Base-by-base conservation (phyloP, 2,888 invertebrate genomes). In the Stenurella melanura region DNA sequence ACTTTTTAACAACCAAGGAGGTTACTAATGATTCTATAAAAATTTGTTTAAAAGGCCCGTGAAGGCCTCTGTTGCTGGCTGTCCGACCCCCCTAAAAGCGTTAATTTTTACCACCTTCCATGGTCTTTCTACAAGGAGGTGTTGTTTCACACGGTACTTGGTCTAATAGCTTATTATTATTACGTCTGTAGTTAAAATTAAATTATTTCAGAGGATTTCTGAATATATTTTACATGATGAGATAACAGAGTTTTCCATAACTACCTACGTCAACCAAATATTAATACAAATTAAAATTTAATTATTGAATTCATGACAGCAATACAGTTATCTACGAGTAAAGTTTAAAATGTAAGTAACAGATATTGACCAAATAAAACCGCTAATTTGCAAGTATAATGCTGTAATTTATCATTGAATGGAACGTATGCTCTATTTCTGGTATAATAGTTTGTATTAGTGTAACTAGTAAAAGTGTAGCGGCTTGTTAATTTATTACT, bases 381-480 rank as follows among this genome's bases (percentile, higher is more conserved):
- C 30, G 26, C 9, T 26, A 61, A 58, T 61, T n/a, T 30, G n/a
- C 30, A 61, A 61, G 61, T 61, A 61, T 61, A 61, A 61, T 61
- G 21, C 61, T 15, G 34, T 34, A 50, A 50, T 50, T 50, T 50
- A 50, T 50, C n/a, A n/a, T 61, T 61, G 61, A 61, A 61, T 61
- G 61, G 15, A 61, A 61, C 30, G 5, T 61, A 61, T 34, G 61
- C 61, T 61, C 61, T 61, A 61, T 61, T 61, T 61, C 26, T 61
- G 30, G 0, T 61, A 30, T 61, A 61, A 61, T 34, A n/a, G 61
- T 61, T 61, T 26, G 9, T 21, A 12, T n/a, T 61, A 61, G 61
- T 26, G 15, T 61, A 61, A 30, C 61, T 61, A 30, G 61, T 61
- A 61, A 61, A n/a, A 61, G 30, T 30, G 21, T 58, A 30, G n/a